Conservation (phyloP, 2,113 vertebrate species). For the Rhinolophus ferrumequinum region DNA sequence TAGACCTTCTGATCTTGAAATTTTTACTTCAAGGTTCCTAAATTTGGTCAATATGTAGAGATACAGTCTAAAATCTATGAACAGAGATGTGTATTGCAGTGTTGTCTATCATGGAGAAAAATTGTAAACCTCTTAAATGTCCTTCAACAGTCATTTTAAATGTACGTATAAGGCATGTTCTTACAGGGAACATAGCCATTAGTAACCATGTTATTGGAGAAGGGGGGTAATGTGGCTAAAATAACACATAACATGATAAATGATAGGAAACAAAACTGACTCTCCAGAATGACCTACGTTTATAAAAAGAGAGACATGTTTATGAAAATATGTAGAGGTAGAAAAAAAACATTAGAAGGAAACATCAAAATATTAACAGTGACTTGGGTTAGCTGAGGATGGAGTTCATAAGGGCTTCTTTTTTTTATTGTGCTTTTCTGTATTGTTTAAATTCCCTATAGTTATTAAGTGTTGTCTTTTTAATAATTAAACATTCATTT, state of each 20-base stretch:
- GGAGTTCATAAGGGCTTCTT: background rate
- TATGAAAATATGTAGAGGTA: background rate
- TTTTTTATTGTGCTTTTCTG: background rate
- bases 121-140: background rate
- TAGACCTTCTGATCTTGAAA: background rate
- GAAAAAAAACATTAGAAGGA: background rate
- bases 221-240: background rate
- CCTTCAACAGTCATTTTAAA: background rate
- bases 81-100: background rate
- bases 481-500: background rate
- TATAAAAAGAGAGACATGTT: background rate
- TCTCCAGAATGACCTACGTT: background rate
- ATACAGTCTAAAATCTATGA: background rate
- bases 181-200: background rate
- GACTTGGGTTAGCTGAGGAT: background rate
- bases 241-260: background rate
- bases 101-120: slow-evolving; percentile 36
- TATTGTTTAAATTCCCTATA: background rate
- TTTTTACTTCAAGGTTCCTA: background rate
- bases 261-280: background rate
- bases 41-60: slow-evolving; percentile 7
- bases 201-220: background rate
- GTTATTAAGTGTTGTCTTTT: background rate
- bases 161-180: background rate
- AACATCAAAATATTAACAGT: background rate